phyloP scores from a whole-genome alignment of 30 jellyfish, hydroid and myxozoan species.

The Aurelia sp. region DNA sequence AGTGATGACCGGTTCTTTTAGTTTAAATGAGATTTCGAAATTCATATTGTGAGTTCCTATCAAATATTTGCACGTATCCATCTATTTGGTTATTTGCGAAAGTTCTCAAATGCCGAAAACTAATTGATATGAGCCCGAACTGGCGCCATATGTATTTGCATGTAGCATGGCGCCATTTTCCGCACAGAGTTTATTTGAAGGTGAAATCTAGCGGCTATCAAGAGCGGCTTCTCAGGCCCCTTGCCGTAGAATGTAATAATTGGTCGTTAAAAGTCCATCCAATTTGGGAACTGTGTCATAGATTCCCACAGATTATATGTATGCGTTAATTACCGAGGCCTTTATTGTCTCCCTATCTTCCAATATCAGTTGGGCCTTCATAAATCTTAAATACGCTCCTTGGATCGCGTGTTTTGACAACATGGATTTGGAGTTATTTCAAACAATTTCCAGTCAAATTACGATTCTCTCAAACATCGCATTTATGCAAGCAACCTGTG shows the following conservation, averaged over 20 bases:
- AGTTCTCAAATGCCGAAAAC: constrained; percentile 30
- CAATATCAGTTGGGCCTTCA: too few relatives aligned
- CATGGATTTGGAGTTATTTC: too few relatives aligned
- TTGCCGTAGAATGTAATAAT: constrained; percentile 5
- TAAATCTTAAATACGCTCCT: too few relatives aligned
- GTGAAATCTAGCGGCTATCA: constrained; percentile 40
- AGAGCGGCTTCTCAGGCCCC: not conserved
- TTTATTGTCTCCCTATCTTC: too few relatives aligned
- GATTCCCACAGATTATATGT: too few relatives aligned
- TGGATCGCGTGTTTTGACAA: too few relatives aligned
- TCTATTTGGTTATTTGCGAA: constrained; percentile 57
- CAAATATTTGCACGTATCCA: constrained; percentile 55
- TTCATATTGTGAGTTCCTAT: constrained; percentile 19
- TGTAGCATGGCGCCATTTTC: constrained; percentile 51
- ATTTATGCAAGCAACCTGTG: not conserved
- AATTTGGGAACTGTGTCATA: too few relatives aligned
- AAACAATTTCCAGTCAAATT: too few relatives aligned
- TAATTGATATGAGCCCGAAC: constrained; percentile 26
- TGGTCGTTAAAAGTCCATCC: not conserved
- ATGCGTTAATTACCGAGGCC: too few relatives aligned
- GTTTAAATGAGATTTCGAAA: constrained; percentile 2
- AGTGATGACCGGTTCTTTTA: not conserved
- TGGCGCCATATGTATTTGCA: constrained; percentile 79
- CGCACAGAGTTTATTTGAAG: constrained; percentile 49
- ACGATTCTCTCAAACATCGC: too few relatives aligned